Evolutionary conservation across 1,140 invertebrate genomes (phyloP).

Genomic region (Tetramorium parvispinum): DNA sequence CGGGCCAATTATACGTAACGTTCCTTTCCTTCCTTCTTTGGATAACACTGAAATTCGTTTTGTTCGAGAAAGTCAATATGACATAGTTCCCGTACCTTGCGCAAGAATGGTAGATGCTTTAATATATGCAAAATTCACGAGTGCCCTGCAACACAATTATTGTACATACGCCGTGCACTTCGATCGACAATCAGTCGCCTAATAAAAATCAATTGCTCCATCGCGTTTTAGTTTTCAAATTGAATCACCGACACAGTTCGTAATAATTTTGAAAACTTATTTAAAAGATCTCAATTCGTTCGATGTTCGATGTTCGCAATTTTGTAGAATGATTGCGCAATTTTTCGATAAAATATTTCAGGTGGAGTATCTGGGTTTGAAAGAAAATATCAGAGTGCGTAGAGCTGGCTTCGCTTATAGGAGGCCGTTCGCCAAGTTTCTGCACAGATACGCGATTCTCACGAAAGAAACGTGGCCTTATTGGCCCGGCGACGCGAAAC

Average conservation of each 20-base stretch:
- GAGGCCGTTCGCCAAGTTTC: conserved; percentile 88
- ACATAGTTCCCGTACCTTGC: background rate
- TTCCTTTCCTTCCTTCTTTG: background rate
- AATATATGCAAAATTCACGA: background rate
- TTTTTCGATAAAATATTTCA: conserved; percentile 48
- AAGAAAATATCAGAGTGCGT: conserved; percentile 89
- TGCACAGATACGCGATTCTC: conserved; percentile 90
- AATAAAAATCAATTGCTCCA: background rate
- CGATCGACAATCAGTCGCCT: background rate
- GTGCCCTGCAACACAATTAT: background rate
- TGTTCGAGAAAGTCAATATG: conserved; percentile 21
- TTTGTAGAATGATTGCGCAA: background rate
- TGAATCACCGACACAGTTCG: background rate
- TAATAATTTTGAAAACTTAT: background rate
- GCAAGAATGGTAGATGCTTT: background rate
- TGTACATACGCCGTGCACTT: background rate
- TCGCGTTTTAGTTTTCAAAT: background rate
- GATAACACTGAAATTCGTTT: conserved; percentile 7
- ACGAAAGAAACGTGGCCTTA: conserved; percentile 90
- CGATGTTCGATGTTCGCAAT: background rate
- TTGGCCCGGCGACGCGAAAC: conserved; percentile 87
- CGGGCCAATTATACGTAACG: conserved; percentile 9
- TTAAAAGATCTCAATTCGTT: background rate
- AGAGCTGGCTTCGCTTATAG: conserved; percentile 90
- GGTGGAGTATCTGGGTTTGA: conserved; percentile 89